These are phyloP conservation scores for Eupeodes luniger DNA, from an alignment of 2,888 invertebrate species.

Conservation along the genomic window DNA sequence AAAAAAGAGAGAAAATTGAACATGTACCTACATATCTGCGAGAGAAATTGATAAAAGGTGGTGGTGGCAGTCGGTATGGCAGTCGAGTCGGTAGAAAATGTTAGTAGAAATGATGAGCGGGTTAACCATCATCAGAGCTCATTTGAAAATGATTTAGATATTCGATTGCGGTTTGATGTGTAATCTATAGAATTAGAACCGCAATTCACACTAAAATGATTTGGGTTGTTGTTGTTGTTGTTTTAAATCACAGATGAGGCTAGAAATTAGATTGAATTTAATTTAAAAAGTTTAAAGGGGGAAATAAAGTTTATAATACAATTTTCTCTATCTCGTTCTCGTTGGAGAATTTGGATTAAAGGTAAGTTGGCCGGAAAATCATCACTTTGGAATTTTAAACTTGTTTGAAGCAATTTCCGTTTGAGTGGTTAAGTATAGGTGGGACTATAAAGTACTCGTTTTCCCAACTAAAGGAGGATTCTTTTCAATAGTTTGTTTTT, in stretches of 20 bases:
- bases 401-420: too few species aligned
- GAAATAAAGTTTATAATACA: neutral
- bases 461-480: too few species aligned
- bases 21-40: neutral
- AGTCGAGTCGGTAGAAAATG: neutral
- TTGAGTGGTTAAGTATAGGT: too few species aligned
- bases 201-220: constrained; percentile 9
- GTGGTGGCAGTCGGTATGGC: too few species aligned
- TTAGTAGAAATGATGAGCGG: neutral
- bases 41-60: neutral
- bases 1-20: neutral
- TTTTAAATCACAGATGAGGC: neutral
- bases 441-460: too few species aligned
- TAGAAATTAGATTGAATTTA: neutral
- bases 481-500: too few species aligned
- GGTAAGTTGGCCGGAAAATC: too few species aligned
- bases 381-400: too few species aligned
- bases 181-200: neutral
- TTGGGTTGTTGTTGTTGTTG: neutral
- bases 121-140: constrained; percentile 2
- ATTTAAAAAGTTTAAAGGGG: neutral
- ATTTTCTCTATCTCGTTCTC: neutral
- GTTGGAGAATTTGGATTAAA: too few species aligned
- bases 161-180: constrained; percentile 27
- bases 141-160: constrained; percentile 25